phyloP scores from a whole-genome alignment of 2,113 vertebrate species.

The Embiotoca jacksoni region DNA sequence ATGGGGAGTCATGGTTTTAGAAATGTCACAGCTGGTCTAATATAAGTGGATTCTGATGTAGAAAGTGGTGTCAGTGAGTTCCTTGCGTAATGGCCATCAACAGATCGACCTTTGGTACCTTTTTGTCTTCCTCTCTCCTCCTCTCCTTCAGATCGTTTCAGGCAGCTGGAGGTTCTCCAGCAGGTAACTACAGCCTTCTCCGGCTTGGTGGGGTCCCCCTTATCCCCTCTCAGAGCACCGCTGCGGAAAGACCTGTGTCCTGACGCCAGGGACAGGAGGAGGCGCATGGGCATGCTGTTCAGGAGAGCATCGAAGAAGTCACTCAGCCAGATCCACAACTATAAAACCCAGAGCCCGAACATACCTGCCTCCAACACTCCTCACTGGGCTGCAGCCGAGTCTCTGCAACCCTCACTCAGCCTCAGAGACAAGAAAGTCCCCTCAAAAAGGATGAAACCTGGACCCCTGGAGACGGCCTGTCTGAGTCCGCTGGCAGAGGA shows the following conservation, averaged over 20 bases:
- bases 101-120: no score
- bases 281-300: slow-evolving; percentile 66
- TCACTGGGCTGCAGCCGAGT: background rate
- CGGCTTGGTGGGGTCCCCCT: slow-evolving; percentile 62
- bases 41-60: background rate
- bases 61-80: background rate
- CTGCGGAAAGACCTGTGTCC: slow-evolving; percentile 27
- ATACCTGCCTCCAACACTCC: background rate
- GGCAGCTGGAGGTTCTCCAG: slow-evolving; percentile 83
- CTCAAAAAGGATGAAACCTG: slow-evolving; percentile 44
- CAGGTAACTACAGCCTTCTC: slow-evolving; percentile 82
- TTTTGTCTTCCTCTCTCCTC: background rate
- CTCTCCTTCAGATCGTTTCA: slow-evolving; percentile 75
- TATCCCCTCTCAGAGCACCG: background rate
- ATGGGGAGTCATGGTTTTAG: background rate
- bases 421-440: slow-evolving; percentile 28
- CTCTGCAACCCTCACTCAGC: background rate
- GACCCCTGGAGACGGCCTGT: slow-evolving; percentile 37
- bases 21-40: background rate
- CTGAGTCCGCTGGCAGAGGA: slow-evolving; percentile 73
- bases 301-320: slow-evolving; percentile 76
- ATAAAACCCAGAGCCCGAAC: slow-evolving; percentile 3
- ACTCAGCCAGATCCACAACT: slow-evolving; percentile 48
- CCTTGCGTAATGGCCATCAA: background rate
- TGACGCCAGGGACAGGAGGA: slow-evolving; percentile 72